Percentiles rank a stretch among this genome's conserved stretches.
phyloP scores from a whole-genome alignment of 2,797 vertebrate species.

The Eulemur mongoz region DNA sequence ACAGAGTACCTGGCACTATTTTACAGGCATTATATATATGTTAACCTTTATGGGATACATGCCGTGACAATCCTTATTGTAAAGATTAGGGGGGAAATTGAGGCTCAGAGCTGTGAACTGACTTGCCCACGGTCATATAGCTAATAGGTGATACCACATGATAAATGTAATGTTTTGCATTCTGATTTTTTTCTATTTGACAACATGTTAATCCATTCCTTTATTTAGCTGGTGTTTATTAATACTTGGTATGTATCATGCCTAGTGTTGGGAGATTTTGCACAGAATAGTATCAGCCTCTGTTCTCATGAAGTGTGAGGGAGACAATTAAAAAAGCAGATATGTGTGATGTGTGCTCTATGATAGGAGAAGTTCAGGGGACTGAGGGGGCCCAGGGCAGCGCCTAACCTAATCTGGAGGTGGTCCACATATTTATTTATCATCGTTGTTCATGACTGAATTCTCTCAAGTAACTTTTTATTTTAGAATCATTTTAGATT shows the following conservation, averaged over 20 bases:
- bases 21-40: background rate
- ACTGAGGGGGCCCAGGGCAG: fast-evolving
- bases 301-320: background rate
- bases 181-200: background rate
- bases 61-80: background rate
- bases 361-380: background rate
- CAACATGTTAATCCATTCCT: background rate
- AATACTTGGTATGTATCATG: background rate
- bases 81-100: background rate
- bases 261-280: background rate
- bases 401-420: background rate
- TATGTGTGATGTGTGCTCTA: fast-evolving
- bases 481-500: slow-evolving; percentile 13
- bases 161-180: background rate
- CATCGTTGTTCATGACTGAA: background rate
- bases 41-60: background rate
- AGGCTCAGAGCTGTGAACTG: background rate
- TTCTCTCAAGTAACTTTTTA: background rate
- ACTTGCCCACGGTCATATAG: background rate
- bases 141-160: background rate
- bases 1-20: background rate
- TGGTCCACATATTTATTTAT: background rate
- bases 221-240: background rate
- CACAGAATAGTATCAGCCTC: background rate
- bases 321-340: background rate